Percentiles rank a stretch among this genome's conserved stretches.
Evolutionary conservation across 1,140 invertebrate species (phyloP).

Genomic region (Parapsyche elsis): DNA sequence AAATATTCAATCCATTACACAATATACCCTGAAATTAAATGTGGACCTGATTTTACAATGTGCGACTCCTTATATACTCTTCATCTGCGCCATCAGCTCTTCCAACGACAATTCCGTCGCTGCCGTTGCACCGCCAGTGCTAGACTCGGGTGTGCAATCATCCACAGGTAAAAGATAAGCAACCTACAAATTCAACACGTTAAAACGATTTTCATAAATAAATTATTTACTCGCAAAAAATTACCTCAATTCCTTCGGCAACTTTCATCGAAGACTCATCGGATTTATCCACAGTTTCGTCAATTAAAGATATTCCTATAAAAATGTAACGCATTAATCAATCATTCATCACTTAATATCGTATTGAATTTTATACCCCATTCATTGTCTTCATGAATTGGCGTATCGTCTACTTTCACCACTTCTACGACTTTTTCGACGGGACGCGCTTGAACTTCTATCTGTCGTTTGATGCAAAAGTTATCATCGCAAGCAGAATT

Average conservation of each 20-base stretch:
- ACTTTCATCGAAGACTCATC: constrained; percentile 66
- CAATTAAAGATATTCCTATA: constrained; percentile 76
- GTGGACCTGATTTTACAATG: neutral
- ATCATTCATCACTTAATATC: constrained; percentile 20
- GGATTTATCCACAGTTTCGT: constrained; percentile 71
- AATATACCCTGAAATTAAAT: neutral
- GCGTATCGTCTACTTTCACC: constrained; percentile 69
- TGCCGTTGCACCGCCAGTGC: constrained; percentile 63
- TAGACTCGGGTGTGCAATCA: constrained; percentile 63
- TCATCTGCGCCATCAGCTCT: constrained; percentile 92
- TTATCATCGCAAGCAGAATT: constrained; percentile 92
- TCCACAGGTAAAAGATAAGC: constrained; percentile 61
- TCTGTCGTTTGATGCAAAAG: constrained; percentile 81
- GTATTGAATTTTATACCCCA: constrained; percentile 77
- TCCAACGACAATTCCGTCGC: constrained; percentile 73
- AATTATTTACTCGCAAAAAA: constrained; percentile 2
- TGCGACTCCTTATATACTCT: constrained; percentile 73
- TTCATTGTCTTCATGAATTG: constrained; percentile 89
- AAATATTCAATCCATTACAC: neutral
- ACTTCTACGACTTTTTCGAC: constrained; percentile 68
- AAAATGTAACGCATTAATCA: constrained; percentile 49
- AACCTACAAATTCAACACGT: constrained; percentile 57
- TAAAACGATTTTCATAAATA: neutral
- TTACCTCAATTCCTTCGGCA: constrained; percentile 71
- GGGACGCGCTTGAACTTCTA: constrained; percentile 73